Percentiles rank a stretch among this genome's conserved stretches.
Conservation (phyloP, 2,797 vertebrate species). For the Heteromormyrus szaboi region DNA sequence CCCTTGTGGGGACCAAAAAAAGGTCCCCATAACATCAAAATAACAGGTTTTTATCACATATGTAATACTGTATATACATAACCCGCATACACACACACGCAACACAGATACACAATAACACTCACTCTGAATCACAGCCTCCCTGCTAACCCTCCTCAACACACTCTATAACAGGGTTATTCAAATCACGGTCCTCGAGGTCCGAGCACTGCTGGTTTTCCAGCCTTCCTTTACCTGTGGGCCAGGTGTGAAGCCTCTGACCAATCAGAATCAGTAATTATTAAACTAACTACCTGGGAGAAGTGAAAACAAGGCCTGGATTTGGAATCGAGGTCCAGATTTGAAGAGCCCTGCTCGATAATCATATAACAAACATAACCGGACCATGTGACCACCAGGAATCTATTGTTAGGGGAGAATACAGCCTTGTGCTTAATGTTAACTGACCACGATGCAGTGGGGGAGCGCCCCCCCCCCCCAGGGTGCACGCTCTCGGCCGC, state of each 20-base stretch:
- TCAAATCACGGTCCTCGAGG: too few species aligned
- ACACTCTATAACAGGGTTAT: background rate
- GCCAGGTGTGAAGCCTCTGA: too few species aligned
- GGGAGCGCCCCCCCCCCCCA: slow-evolving; percentile 39
- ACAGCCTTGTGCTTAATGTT: background rate
- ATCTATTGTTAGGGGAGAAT: background rate
- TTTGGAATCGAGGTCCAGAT: too few species aligned
- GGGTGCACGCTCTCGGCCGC: slow-evolving; percentile 62
- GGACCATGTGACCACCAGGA: background rate
- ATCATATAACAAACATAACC: background rate
- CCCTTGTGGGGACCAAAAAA: background rate
- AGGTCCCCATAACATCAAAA: background rate
- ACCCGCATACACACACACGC: background rate
- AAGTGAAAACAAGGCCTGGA: too few species aligned
- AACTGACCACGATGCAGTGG: slow-evolving; percentile 56
- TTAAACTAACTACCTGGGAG: too few species aligned
- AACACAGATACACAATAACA: background rate
- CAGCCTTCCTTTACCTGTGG: too few species aligned
- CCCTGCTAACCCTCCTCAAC: background rate
- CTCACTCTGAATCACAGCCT: background rate
- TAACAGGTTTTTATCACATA: background rate
- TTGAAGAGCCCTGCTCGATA: background rate
- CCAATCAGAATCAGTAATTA: too few species aligned
- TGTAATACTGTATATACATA: background rate
- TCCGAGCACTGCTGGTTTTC: too few species aligned